Conservation (phyloP, 2,113 vertebrate species). For the Hippocampus mohnikei region DNA sequence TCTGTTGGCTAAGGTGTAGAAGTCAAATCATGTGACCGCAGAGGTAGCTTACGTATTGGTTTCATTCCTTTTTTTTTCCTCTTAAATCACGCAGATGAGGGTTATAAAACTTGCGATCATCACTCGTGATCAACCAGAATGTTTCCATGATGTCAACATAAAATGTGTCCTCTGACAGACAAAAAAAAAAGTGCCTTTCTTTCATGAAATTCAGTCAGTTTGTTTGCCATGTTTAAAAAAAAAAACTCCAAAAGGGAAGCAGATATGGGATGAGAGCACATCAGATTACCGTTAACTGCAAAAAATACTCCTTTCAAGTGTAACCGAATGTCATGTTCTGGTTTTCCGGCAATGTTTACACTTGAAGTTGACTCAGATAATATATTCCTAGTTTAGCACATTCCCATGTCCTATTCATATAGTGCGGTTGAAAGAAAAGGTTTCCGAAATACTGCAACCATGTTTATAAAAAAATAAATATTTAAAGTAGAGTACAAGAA, state of each 20-base stretch:
- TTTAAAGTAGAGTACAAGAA: background rate
- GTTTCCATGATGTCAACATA: background rate
- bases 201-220: background rate
- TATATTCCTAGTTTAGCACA: background rate
- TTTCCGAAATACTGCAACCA: background rate
- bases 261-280: background rate
- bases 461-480: background rate
- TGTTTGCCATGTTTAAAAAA: too few species aligned
- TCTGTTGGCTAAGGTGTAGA: background rate
- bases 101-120: background rate
- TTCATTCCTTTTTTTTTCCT: background rate
- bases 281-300: background rate
- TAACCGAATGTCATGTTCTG: too few species aligned
- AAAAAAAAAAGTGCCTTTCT: background rate
- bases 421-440: background rate
- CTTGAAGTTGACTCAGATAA: too few species aligned
- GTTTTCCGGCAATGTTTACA: too few species aligned
- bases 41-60: slow-evolving; percentile 13
- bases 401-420: background rate
- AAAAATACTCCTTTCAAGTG: background rate
- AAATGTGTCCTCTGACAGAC: background rate
- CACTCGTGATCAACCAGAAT: background rate
- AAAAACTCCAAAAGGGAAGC: background rate
- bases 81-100: background rate
- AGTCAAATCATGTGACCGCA: background rate